Conservation (phyloP, 2,888 invertebrate genomes). For the Notocelia uddmanniana region DNA sequence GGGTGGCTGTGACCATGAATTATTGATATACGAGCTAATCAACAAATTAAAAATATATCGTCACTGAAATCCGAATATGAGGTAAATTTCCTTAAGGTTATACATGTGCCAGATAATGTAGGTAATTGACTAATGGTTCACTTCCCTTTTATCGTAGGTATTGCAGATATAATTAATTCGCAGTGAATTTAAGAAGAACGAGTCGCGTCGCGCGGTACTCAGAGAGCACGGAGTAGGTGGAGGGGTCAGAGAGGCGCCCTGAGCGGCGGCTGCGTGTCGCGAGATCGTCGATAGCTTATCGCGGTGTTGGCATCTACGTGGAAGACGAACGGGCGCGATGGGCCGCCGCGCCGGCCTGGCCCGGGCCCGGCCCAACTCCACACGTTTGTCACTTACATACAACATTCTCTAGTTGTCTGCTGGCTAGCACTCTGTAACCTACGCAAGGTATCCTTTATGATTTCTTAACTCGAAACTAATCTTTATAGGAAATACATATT, state of each 20-base stretch:
- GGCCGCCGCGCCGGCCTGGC: not conserved
- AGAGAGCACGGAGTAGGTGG: conserved; percentile 17
- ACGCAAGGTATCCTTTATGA: not conserved
- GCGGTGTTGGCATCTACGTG: conserved; percentile 55
- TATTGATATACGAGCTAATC: not conserved
- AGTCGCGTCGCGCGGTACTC: not conserved
- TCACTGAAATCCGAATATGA: not conserved
- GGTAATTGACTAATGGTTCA: not conserved
- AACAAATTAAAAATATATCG: not conserved
- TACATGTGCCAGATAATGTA: not conserved
- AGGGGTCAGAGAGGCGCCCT: conserved; percentile 56
- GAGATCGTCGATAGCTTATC: conserved; percentile 61
- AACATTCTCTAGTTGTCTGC: conserved; percentile 21
- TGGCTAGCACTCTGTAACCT: conserved; percentile 4
- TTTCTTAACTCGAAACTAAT: too few species aligned
- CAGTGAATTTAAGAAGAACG: conserved; percentile 6
- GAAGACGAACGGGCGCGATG: conserved; percentile 53
- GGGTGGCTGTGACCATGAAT: not conserved
- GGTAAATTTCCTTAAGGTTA: too few species aligned
- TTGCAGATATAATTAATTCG: conserved; percentile 6
- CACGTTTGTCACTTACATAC: conserved; percentile 16
- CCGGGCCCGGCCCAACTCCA: conserved; percentile 15
- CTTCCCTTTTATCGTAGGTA: not conserved
- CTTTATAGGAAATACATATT: too few species aligned
- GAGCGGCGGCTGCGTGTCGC: conserved; percentile 57